phyloP scores from a whole-genome alignment of 1,140 invertebrate genomes.

The Cotesia chilonis region DNA sequence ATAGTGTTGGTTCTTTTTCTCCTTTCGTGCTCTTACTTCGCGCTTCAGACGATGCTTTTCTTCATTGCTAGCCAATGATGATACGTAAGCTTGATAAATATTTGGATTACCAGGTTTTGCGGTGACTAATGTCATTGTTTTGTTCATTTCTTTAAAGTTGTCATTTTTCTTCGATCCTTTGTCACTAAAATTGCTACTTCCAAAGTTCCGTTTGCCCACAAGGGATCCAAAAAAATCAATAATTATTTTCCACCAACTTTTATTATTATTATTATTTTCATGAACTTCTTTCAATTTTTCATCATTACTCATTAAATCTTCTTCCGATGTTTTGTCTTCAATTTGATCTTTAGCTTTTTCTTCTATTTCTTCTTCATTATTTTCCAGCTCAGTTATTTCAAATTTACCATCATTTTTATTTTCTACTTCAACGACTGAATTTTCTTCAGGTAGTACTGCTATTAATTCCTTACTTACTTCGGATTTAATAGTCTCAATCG shows the following conservation, averaged over 20 bases:
- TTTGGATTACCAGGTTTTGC: constrained; percentile 9
- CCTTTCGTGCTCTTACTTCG: constrained; percentile 31
- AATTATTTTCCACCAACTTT: constrained; percentile 27
- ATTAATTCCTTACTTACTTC: background rate
- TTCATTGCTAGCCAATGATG: constrained; percentile 17
- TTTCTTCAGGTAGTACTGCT: background rate
- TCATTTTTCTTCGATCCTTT: constrained; percentile 5
- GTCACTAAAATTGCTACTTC: constrained; percentile 19
- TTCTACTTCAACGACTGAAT: background rate
- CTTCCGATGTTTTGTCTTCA: background rate
- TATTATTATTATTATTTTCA: constrained; percentile 6
- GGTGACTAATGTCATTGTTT: constrained; percentile 2
- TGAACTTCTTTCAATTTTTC: background rate
- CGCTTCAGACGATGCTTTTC: constrained; percentile 41
- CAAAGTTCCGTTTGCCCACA: constrained; percentile 2
- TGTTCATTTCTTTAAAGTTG: constrained; percentile 15
- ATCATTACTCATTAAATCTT: background rate
- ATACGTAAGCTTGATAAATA: constrained; percentile 19
- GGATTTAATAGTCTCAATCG: background rate
- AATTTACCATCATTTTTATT: background rate
- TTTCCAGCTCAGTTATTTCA: background rate
- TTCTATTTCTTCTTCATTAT: background rate
- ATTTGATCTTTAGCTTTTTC: background rate
- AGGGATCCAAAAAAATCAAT: constrained; percentile 25
- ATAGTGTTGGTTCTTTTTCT: constrained; percentile 19